Evolutionary conservation across 2,888 invertebrate genomes (phyloP).

Genomic region (Suillia variegata): DNA sequence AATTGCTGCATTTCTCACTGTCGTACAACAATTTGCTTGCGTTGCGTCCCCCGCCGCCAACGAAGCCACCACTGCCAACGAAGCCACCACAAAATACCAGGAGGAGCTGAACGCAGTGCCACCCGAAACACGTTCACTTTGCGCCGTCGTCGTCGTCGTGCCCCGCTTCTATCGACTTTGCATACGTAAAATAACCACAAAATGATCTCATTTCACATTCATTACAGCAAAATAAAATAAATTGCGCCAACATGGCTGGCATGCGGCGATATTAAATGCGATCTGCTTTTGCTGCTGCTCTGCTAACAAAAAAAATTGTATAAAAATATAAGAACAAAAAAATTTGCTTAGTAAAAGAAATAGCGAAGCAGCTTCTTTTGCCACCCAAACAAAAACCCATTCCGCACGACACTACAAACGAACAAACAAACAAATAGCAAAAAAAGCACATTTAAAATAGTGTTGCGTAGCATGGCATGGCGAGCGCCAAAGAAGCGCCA

Average conservation of each 20-base stretch:
- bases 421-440: background rate
- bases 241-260: background rate
- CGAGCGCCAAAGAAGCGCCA: background rate
- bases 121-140: background rate
- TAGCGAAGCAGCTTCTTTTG: background rate
- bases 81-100: no score
- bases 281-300: constrained; percentile 1
- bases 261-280: constrained; percentile 10
- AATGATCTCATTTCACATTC: constrained; percentile 11
- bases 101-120: no score
- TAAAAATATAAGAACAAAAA: background rate
- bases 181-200: constrained; percentile 12
- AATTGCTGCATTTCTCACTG: constrained; percentile 15
- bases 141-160: background rate
- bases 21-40: constrained; percentile 2
- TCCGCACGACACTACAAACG: no score
- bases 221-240: constrained; percentile 2
- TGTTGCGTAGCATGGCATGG: background rate
- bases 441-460: constrained; percentile 1
- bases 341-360: background rate
- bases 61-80: background rate
- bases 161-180: background rate
- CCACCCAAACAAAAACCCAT: background rate
- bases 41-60: background rate
- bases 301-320: no score